A percentile compares a stretch with the other conserved stretches of the same genome.
phyloP scores from a whole-genome alignment of 1,140 invertebrate species.

The Hetaerina americana region DNA sequence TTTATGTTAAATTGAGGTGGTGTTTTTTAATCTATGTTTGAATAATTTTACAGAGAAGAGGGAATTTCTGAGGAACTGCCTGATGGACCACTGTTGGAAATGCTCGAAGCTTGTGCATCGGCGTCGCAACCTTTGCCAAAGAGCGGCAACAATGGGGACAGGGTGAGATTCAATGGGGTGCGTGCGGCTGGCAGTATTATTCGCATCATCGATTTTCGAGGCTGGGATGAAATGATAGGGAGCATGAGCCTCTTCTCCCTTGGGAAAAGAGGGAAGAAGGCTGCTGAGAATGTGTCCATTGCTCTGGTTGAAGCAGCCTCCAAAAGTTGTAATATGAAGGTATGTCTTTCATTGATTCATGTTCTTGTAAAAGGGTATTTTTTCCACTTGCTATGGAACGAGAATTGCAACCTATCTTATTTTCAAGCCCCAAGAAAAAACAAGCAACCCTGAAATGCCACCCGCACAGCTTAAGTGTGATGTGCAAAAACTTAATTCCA shows the following conservation, averaged over 20 bases:
- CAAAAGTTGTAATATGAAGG: conserved; percentile 63
- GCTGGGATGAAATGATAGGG: conserved; percentile 26
- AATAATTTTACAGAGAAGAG: conserved; percentile 31
- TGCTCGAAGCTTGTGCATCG: conserved; percentile 48
- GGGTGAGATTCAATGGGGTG: conserved; percentile 61
- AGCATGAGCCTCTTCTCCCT: not conserved
- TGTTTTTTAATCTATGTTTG: too few relatives aligned
- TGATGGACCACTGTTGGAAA: conserved; percentile 46
- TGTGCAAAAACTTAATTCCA: too few relatives aligned
- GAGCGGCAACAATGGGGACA: conserved; percentile 8
- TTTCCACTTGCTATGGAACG: too few relatives aligned
- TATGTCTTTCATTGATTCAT: too few relatives aligned
- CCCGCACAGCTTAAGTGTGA: too few relatives aligned
- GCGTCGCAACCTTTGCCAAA: conserved; percentile 30
- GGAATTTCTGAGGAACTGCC: conserved; percentile 47
- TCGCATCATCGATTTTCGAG: conserved; percentile 40
- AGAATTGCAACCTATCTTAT: too few relatives aligned
- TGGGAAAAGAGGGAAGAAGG: conserved; percentile 13
- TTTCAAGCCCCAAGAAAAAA: too few relatives aligned
- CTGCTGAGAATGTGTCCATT: conserved; percentile 35
- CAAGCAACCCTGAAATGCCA: too few relatives aligned
- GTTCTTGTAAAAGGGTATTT: too few relatives aligned
- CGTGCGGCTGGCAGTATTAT: conserved; percentile 68
- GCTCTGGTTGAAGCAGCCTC: conserved; percentile 51
- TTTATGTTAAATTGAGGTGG: too few relatives aligned